Evolutionary conservation across 2,113 vertebrate species (phyloP).

Genomic region (Pycnonotus jocosus): DNA sequence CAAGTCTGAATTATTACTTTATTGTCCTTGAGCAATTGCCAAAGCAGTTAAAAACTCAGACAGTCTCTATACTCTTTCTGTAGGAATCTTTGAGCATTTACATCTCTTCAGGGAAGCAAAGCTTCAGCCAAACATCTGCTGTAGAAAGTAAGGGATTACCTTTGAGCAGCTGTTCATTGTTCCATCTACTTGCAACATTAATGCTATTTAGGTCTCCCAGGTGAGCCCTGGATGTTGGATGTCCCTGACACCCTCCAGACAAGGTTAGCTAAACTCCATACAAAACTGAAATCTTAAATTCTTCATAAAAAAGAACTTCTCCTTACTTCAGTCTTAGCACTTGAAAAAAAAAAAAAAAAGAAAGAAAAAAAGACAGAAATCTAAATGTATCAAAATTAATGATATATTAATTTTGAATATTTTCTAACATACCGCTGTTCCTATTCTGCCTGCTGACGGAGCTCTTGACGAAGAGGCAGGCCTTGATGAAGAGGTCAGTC

Average conservation of each 20-base stretch:
- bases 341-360: background rate
- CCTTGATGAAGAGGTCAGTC: constrained; percentile 58
- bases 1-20: background rate
- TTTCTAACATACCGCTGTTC: constrained; percentile 78
- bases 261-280: background rate
- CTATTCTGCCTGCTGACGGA: constrained; percentile 76
- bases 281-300: background rate
- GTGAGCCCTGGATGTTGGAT: background rate
- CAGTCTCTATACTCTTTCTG: background rate
- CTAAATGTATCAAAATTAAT: background rate
- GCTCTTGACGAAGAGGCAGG: constrained; percentile 76
- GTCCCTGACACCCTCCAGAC: background rate
- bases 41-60: background rate
- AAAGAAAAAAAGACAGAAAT: background rate
- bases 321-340: accelerated
- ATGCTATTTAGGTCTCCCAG: background rate
- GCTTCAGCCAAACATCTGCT: background rate
- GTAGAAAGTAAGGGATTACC: background rate
- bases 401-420: background rate
- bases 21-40: background rate
- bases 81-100: background rate
- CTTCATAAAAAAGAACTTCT: background rate
- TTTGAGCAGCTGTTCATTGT: background rate
- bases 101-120: background rate
- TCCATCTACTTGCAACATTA: background rate